These are phyloP conservation scores for Petrocephalus microphthalmus DNA, from an alignment of 2,113 vertebrate genomes.

Conservation along the genomic window DNA sequence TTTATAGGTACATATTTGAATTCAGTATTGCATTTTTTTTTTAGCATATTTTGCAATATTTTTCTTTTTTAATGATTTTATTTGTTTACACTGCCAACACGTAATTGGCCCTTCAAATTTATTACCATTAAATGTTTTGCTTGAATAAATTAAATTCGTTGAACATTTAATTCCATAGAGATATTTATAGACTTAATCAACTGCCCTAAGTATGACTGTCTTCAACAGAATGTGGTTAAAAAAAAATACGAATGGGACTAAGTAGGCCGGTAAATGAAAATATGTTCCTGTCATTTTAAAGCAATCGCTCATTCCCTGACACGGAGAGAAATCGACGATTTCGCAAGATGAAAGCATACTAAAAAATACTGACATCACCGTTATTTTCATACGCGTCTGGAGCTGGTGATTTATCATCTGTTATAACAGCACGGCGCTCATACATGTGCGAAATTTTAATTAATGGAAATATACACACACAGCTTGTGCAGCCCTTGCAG, in stretches of 20 bases:
- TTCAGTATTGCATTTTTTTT: not conserved
- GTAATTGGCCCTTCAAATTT: not conserved
- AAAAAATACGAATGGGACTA: not conserved
- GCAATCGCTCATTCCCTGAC: not conserved
- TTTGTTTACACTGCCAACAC: not conserved
- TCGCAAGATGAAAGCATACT: not conserved
- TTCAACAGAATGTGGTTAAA: not conserved
- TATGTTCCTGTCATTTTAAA: not conserved
- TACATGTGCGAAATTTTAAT: slow-evolving; percentile 9
- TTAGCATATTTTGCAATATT: not conserved
- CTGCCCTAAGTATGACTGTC: not conserved
- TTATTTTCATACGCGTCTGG: not conserved
- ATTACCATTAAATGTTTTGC: not conserved
- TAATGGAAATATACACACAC: slow-evolving; percentile 6
- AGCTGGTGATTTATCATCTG: not conserved
- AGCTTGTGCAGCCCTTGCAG: not conserved
- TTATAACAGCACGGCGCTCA: slow-evolving; percentile 4
- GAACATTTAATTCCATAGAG: not conserved
- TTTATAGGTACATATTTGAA: not conserved
- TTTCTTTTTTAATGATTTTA: not conserved
- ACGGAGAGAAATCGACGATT: not conserved
- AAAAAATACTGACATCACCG: not conserved
- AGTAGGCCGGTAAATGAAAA: not conserved
- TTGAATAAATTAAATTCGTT: not conserved
- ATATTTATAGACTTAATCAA: not conserved